Conservation (phyloP, 2,888 invertebrate species). For the Thalpophila matura region DNA sequence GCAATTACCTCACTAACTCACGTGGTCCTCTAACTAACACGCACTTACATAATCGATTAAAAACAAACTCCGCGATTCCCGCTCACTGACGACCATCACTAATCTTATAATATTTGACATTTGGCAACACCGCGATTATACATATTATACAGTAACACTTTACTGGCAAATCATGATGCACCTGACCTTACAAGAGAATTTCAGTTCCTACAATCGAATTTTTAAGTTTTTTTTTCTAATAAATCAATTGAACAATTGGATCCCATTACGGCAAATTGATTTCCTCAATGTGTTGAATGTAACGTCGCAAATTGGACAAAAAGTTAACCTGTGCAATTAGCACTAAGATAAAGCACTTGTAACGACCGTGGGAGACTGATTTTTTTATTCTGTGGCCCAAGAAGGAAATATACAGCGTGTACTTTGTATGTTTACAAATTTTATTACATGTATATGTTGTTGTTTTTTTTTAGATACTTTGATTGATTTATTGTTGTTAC, state of each 20-base stretch:
- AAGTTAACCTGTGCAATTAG: constrained; percentile 85
- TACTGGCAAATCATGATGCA: constrained; percentile 66
- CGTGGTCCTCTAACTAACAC: constrained; percentile 28
- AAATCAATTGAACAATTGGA: constrained; percentile 70
- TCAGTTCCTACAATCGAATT: constrained; percentile 64
- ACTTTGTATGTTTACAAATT: constrained; percentile 28
- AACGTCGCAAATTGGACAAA: constrained; percentile 67
- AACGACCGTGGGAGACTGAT: constrained; percentile 84
- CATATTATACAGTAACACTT: constrained; percentile 52
- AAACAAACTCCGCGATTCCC: constrained; percentile 37
- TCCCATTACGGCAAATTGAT: constrained; percentile 72
- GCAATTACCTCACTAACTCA: constrained; percentile 31
- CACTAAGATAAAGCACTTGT: constrained; percentile 84
- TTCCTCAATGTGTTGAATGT: constrained; percentile 55
- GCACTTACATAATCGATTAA: constrained; percentile 47
- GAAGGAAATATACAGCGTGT: constrained; percentile 59
- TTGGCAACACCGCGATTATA: constrained; percentile 48
- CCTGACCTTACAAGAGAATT: constrained; percentile 66
- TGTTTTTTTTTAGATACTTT: background rate
- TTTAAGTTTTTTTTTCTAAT: constrained; percentile 34
- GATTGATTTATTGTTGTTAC: constrained; percentile 6
- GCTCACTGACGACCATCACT: constrained; percentile 49
- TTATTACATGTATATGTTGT: constrained; percentile 6
- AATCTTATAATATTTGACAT: constrained; percentile 59
- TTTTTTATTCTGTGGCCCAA: constrained; percentile 70